Evolutionary conservation across 1,140 invertebrate genomes (phyloP), one percentile per base, ranked within the genome.

Genomic region (Aphelenchoides besseyi): DNA sequence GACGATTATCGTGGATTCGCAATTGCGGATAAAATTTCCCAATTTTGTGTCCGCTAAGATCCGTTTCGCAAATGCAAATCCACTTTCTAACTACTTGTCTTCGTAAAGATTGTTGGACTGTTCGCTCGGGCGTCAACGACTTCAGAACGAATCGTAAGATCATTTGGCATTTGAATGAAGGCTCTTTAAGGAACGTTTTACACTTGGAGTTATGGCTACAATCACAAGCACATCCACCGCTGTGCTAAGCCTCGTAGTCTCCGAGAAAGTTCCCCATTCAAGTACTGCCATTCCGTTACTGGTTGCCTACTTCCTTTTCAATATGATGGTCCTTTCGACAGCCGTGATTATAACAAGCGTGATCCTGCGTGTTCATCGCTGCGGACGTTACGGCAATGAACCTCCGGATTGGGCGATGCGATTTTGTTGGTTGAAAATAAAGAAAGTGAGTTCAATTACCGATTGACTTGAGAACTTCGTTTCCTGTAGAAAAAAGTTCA

Each of bases 281-380:
- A 82, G 80, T 0, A 81, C 80, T 16, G 59, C 75, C 29, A 72
- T 81, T 29, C 79, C 79, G 12, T 57, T 81, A 28, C 63, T 81
- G 2, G 79, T 82, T 2, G 78, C 74, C 26, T 81, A 82, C 52
- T 81, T 81, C 54, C 73, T 81, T 2, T 82, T 78, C 78, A 81
- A 81, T 61, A 82, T 81, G 80, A 75, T 81, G 23, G 70, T 77
- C 16, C 68, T 81, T 3, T 77, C 74, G 3, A 48, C 80, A 12
- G 80, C 79, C 9, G 74, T 77, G 29, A 78, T 81, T 54, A 72
- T 74, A 16, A 82, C 79, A 16, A 75, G 77, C 37, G 37, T 80
- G 23, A 73, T 80, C 23, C 75, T 81, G 77, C 68, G 71, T 68
- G 73, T 81, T 0, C 79, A 81, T 69, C 69, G 79, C n/a, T 54